A percentile compares a stretch with the other conserved stretches of the same genome.
Conservation (phyloP, 1,140 invertebrate genomes). For the Micrasema longulum region DNA sequence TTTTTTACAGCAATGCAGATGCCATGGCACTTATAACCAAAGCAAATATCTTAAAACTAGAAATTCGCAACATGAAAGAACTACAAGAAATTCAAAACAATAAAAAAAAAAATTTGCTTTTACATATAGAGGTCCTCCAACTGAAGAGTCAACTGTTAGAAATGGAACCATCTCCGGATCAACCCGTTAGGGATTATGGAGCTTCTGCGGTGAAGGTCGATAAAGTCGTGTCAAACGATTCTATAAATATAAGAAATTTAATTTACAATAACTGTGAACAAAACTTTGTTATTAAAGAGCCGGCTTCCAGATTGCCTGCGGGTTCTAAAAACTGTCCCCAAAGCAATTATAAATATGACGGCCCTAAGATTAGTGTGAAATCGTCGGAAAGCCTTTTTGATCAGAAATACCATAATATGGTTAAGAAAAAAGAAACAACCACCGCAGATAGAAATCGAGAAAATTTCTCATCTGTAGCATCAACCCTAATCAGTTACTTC, state of each 20-base stretch:
- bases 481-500: constrained; percentile 9
- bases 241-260: constrained; percentile 31
- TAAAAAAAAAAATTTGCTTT: background rate
- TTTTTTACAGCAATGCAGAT: constrained; percentile 12
- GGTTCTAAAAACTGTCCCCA: too few relatives aligned
- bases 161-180: background rate
- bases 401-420: background rate
- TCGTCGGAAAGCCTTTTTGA: background rate
- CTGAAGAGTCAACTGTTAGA: background rate
- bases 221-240: background rate
- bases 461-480: constrained; percentile 15
- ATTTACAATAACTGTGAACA: constrained; percentile 36
- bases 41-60: background rate
- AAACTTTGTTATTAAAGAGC: constrained; percentile 31
- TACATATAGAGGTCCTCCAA: constrained; percentile 16
- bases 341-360: background rate
- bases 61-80: constrained; percentile 17
- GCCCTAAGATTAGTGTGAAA: background rate
- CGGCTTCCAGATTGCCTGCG: background rate
- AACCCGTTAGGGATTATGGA: background rate
- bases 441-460: background rate
- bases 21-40: background rate
- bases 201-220: background rate
- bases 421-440: background rate
- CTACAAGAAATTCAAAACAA: background rate